Evolutionary conservation across 2,888 invertebrate genomes (phyloP), one percentile per base, ranked within the genome.

Genomic region (Limnephilus auricula): DNA sequence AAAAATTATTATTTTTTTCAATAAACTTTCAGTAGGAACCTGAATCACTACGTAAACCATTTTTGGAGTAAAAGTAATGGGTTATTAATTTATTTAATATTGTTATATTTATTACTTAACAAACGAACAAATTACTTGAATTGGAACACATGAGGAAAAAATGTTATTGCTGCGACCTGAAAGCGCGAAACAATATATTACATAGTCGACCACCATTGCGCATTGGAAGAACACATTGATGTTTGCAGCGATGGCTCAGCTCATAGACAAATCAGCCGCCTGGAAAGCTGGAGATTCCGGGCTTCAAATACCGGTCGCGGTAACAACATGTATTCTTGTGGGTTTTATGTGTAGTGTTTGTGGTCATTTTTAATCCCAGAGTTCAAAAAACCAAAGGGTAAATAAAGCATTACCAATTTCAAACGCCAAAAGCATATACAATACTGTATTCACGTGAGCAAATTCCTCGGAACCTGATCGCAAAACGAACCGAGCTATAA

Each of bases 401-500:
- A 82, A 83, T 37, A 83, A 83, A 83, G 65, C 25, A 65, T 65
- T n/a, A 25, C 2, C 25, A 34, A 83, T 83, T 83, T 34, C 65
- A 88, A 78, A 79, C 78, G 32, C 78, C n/a, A n/a, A n/a, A n/a
- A n/a, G 87, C 13, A 13, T 65, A 31, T 15, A 31, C 30, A 45
- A 85, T 85, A 15, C 15, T 31, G 65, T 65, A 86, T 45, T 86
- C 50, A 18, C 18, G 78, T 37, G 34, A 32, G 37, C 32, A n/a
- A 45, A 87, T 65, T 65, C 65, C 87, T 65, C 85, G 13, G 13
- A 80, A 32, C 32, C 45, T 30, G 85, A n/a, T 85, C 32, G 87
- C 87, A 78, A 45, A 85, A 31, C 31, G n/a, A 34, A 83, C 9
- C 25, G 25, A 65, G 65, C 25, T 65, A 25, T n/a, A 65, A n/a